Conservation (phyloP, 2,888 invertebrate species). For the Blomia tropicalis region DNA sequence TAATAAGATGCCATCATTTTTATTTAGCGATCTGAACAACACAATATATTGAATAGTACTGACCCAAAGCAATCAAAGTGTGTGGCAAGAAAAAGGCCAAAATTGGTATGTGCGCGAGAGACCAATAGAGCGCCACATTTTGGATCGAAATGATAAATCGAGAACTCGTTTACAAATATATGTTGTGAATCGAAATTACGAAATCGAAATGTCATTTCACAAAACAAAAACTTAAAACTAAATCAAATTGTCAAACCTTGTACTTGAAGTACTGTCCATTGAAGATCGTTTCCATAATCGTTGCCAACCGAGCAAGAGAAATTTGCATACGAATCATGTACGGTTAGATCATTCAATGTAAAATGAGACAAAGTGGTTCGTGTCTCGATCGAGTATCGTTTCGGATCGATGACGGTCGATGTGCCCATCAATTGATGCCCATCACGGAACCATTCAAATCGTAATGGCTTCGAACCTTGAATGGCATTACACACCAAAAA, state of each 20-base stretch:
- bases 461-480: neutral
- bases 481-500: slow-evolving; percentile 1
- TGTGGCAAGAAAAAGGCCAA: neutral
- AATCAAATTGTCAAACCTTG: slow-evolving; percentile 2
- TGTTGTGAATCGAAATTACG: too few relatives aligned
- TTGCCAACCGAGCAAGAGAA: neutral
- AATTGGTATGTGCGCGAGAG: too few relatives aligned
- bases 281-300: neutral
- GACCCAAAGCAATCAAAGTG: neutral
- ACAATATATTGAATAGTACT: neutral
- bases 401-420: neutral
- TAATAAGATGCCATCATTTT: too few relatives aligned
- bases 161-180: too few relatives aligned
- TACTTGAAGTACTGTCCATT: neutral
- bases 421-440: neutral
- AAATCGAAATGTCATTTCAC: too few relatives aligned
- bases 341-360: neutral
- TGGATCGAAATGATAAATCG: neutral
- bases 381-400: neutral
- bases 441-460: neutral
- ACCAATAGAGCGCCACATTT: neutral
- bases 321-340: neutral
- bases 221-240: neutral
- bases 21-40: neutral
- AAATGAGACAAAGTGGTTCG: neutral